Evolutionary conservation across 2,113 vertebrate species (phyloP), one percentile per base, ranked within the genome.

Genomic region (Actenoides lindsayi): DNA sequence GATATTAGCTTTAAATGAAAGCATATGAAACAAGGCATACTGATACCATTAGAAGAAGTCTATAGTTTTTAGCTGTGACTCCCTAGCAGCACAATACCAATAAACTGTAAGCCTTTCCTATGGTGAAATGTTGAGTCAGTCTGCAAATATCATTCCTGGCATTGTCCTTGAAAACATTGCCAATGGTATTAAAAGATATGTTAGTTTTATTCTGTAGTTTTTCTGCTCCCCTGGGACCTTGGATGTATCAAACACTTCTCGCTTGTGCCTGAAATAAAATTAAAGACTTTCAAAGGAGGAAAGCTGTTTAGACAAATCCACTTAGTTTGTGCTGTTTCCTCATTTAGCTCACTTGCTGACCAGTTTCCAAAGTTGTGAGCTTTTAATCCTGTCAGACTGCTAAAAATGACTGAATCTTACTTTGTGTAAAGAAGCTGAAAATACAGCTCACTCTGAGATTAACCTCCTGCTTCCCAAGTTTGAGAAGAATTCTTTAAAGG

Each of bases 281-380:
- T 59, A 95, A 96, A 94, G 81, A 77, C 13, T 93, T 96, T 87
- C 76, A 93, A 89, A 91, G 16, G 17, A 68, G 12, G 19, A 91
- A 96, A 78, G 46, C 33, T 94, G 16, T 94, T 96, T 68, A 96
- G 84, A 93, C 46, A 96, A 92, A 94, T 91, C 63, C 62, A 37
- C 8, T 64, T 37, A 78, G 21, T 87, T 89, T 87, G 27, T 33
- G 42, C 14, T 78, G 27, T 91, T 94, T 88, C 85, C 60, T 89
- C 59, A 78, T 93, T 93, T 89, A 80, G 28, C 17, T 91, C 41
- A 78, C 68, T 90, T 91, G 85, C 59, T 82, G 67, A 91, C 30
- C 39, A 77, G 17, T 80, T 97, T 91, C 56, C 76, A 91, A 94
- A 87, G 11, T 25, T 60, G 11, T 87, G 76, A 79, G 42, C 28